Conservation (phyloP, 2,113 vertebrate genomes). For the Echinops telfairi region DNA sequence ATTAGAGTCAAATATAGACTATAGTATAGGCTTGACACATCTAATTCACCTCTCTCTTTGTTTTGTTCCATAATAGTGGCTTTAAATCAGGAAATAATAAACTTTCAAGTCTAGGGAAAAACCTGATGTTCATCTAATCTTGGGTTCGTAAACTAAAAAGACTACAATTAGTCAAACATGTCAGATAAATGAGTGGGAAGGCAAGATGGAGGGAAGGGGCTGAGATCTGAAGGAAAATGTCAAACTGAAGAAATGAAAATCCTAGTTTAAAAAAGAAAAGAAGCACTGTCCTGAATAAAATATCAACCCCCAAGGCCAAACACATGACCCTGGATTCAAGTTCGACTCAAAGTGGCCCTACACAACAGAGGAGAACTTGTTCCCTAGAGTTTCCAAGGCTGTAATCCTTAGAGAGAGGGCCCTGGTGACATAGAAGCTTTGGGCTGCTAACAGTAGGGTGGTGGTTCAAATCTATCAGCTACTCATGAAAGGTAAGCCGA, state of each 20-base stretch:
- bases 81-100: not conserved
- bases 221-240: not conserved
- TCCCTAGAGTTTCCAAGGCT: too few relatives aligned
- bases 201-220: not conserved
- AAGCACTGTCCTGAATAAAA: not conserved
- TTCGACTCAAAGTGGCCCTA: too few relatives aligned
- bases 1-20: not conserved
- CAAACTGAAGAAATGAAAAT: not conserved
- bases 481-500: too few relatives aligned
- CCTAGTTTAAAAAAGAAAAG: not conserved
- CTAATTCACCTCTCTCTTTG: not conserved
- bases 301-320: too few relatives aligned
- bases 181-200: not conserved
- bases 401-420: too few relatives aligned
- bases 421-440: too few relatives aligned
- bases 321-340: too few relatives aligned
- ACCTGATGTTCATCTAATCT: not conserved
- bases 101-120: not conserved
- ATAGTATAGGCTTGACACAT: not conserved
- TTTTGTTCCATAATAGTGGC: not conserved
- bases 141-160: not conserved
- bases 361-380: too few relatives aligned
- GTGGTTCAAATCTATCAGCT: too few relatives aligned
- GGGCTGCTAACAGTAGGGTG: too few relatives aligned
- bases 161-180: not conserved